Conservation (phyloP, 2,888 invertebrate genomes). For the Apotomis turbidana region DNA sequence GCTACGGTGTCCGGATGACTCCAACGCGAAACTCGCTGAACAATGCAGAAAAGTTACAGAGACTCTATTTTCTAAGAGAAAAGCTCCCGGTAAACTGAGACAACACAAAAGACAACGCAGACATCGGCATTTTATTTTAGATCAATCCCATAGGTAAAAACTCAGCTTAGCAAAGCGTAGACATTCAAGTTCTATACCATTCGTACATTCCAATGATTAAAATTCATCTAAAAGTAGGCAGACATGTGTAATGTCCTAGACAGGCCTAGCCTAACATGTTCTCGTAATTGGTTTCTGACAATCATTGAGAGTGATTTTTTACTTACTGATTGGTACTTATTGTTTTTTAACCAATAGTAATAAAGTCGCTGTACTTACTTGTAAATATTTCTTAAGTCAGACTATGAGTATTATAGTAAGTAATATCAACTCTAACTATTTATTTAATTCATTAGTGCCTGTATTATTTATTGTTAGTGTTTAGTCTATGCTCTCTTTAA, state of each 20-base stretch:
- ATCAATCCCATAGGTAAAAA: constrained; percentile 10
- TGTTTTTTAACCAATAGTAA: constrained; percentile 22
- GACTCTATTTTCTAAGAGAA: constrained; percentile 55
- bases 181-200: constrained; percentile 13
- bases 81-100: constrained; percentile 45
- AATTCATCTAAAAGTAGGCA: constrained; percentile 26
- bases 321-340: constrained; percentile 19
- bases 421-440: constrained; percentile 35
- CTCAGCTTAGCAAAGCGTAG: background rate
- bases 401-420: constrained; percentile 36
- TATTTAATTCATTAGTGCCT: constrained; percentile 33
- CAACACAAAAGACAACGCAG: constrained; percentile 32
- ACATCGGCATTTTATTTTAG: constrained; percentile 28
- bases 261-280: constrained; percentile 19
- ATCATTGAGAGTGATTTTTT: constrained; percentile 9
- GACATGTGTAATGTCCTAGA: constrained; percentile 18
- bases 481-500: constrained; percentile 42
- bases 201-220: constrained; percentile 27
- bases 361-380: background rate
- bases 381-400: constrained; percentile 21
- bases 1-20: constrained; percentile 69
- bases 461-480: constrained; percentile 39
- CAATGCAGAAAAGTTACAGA: constrained; percentile 58
- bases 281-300: constrained; percentile 1
- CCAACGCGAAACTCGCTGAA: constrained; percentile 47